A percentile compares a stretch with the other conserved stretches of the same genome.
phyloP scores from a whole-genome alignment of 2,888 invertebrate species.

The Drosophila anceps region DNA sequence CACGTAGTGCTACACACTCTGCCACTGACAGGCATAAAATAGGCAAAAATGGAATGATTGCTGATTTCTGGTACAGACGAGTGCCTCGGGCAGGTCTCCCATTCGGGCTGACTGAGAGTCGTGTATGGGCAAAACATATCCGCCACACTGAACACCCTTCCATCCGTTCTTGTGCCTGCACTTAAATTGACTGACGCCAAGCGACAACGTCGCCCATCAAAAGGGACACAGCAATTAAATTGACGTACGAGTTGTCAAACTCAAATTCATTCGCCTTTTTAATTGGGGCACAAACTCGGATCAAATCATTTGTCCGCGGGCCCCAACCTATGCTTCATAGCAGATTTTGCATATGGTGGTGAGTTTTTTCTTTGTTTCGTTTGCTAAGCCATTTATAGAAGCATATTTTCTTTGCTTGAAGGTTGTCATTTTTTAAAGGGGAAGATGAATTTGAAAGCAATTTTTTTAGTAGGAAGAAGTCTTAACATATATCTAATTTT shows the following conservation, averaged over 20 bases:
- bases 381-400: neutral
- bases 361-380: neutral
- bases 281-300: constrained; percentile 67
- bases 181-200: constrained; percentile 36
- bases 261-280: constrained; percentile 75
- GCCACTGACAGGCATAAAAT: constrained; percentile 51
- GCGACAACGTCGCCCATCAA: constrained; percentile 47
- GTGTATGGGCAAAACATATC: constrained; percentile 26
- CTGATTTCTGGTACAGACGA: constrained; percentile 73
- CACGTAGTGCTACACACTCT: constrained; percentile 5
- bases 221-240: constrained; percentile 73
- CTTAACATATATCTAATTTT: neutral
- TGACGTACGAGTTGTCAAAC: constrained; percentile 75
- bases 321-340: neutral
- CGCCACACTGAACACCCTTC: neutral
- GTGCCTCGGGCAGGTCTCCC: constrained; percentile 5
- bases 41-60: constrained; percentile 80
- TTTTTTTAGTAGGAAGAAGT: neutral
- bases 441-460: neutral
- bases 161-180: neutral
- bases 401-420: neutral
- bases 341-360: constrained; percentile 13
- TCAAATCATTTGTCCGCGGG: constrained; percentile 38
- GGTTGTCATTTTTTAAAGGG: neutral
- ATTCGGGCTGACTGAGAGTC: constrained; percentile 18